Evolutionary conservation across 2,888 invertebrate species (phyloP), one percentile per base, ranked within the genome.

Genomic region (Theretra japonica): DNA sequence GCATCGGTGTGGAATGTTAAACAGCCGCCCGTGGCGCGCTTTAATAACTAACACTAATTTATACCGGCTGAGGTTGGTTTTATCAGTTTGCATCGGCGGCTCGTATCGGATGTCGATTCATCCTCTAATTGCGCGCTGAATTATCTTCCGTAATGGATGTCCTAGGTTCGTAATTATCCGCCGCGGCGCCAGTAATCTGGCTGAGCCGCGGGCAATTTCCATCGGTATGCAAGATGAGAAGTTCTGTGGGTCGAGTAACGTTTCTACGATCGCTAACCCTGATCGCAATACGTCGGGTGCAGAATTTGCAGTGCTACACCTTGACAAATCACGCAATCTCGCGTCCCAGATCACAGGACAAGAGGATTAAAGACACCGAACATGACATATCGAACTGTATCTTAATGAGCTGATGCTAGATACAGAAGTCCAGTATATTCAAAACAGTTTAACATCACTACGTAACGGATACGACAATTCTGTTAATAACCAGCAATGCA

Each of bases 141-240:
- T 90, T 91, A 92, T 91, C 88, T 90, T 87, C 88, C 79, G 89
- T 91, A 92, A 92, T 92, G 88, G 87, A 88, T 92, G 92, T 92
- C 91, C 90, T 73, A 83, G 82, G 87, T 86, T 84, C 84, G 89
- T 89, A 92, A 92, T 92, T 92, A 91, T 86, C 86, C 83, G 84
- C 82, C 80, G 86, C 88, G 90, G 90, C 92, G 93, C 92, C 91
- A 87, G 87, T 86, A 83, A 88, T 88, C 87, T 86, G 84, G 85
- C 80, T 78, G 82, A 75, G 87, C 87, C 85, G 83, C 85, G 77
- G 83, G 90, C 88, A 89, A 90, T 90, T 90, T 89, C 87, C 86
- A 88, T 86, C 82, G 88, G 90, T 88, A 88, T 90, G 90, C 86
- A 82, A 86, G 84, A 80, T 80, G 82, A 81, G 82, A 79, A 76